Conservation (phyloP, 2,797 vertebrate genomes). For the Notamacropus eugenii region DNA sequence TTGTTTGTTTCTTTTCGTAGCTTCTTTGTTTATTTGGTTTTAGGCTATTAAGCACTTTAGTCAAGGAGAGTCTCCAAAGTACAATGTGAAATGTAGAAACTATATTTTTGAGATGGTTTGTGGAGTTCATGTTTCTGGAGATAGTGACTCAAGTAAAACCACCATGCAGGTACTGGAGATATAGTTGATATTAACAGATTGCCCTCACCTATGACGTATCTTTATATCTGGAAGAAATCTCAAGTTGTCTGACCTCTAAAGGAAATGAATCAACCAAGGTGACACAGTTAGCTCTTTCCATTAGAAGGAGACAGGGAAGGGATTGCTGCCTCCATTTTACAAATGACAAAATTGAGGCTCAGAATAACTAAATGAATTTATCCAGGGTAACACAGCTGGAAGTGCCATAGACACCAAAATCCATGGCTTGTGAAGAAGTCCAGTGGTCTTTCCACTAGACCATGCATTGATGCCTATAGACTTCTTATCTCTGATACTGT, state of each 20-base stretch:
- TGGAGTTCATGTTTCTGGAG: not conserved
- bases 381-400: not conserved
- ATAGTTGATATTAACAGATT: not conserved
- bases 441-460: not conserved
- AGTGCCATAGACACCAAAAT: not conserved
- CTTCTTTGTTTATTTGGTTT: not conserved
- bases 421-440: not conserved
- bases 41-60: not conserved
- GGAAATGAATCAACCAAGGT: too few species aligned
- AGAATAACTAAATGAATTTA: not conserved
- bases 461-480: not conserved
- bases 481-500: not conserved
- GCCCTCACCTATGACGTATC: not conserved
- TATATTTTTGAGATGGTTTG: not conserved
- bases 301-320: not conserved
- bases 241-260: too few species aligned
- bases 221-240: not conserved
- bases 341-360: not conserved
- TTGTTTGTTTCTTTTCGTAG: slow-evolving; percentile 16
- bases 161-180: not conserved
- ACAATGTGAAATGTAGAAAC: not conserved
- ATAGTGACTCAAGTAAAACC: not conserved
- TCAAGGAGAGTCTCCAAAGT: not conserved
- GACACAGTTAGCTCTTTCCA: not conserved
- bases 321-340: not conserved